Conservation (phyloP, 1,140 invertebrate species). For the Holcopasites calliopsidis region DNA sequence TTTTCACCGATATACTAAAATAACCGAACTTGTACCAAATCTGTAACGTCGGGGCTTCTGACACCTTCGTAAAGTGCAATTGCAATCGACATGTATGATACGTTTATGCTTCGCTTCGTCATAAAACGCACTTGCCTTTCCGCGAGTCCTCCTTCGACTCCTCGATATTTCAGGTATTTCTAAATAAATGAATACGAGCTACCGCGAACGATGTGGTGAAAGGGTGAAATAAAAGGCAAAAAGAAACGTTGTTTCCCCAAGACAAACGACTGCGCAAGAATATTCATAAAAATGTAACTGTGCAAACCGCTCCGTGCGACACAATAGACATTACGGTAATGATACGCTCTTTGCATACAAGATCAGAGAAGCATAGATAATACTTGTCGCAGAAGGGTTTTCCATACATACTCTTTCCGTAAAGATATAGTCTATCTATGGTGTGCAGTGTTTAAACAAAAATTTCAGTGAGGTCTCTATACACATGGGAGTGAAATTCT, state of each 20-base stretch:
- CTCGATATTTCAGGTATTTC: too few relatives aligned
- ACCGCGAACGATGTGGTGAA: neutral
- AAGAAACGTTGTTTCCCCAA: too few relatives aligned
- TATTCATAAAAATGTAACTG: conserved; percentile 7
- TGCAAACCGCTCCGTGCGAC: neutral
- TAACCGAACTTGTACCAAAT: too few relatives aligned
- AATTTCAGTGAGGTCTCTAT: neutral
- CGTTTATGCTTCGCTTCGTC: too few relatives aligned
- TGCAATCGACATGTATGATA: too few relatives aligned
- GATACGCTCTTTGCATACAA: neutral
- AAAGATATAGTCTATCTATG: neutral
- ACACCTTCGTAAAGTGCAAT: neutral
- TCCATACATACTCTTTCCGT: neutral
- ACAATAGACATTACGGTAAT: conserved; percentile 13
- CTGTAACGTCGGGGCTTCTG: too few relatives aligned
- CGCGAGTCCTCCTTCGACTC: too few relatives aligned
- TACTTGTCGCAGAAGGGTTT: neutral
- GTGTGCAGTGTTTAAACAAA: conserved; percentile 1
- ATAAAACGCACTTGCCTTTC: too few relatives aligned
- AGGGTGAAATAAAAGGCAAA: conserved; percentile 1
- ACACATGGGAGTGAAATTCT: neutral
- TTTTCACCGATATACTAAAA: too few relatives aligned
- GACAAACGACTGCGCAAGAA: neutral
- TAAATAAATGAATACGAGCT: too few relatives aligned
- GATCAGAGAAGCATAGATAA: neutral